These are phyloP conservation scores for Oenanthe oenanthe DNA, from an alignment of 2,113 vertebrate genomes.

Conservation along the genomic window DNA sequence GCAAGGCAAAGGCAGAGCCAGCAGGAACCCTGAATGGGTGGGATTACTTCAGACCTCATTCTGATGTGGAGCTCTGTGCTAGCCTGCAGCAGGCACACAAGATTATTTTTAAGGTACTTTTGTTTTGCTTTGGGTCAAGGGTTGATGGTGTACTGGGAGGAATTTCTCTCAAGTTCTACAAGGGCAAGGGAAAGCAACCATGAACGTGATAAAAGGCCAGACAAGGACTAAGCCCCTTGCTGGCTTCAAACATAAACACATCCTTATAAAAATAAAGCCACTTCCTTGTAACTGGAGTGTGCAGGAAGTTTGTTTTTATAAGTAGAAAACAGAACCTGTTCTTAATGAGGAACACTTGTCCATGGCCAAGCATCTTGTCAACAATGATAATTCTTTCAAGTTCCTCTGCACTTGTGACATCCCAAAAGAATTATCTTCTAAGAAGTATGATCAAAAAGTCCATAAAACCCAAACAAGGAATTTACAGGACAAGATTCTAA, in stretches of 20 bases:
- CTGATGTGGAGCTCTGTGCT: background rate
- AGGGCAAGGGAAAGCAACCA: constrained; percentile 22
- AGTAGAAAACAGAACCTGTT: constrained; percentile 52
- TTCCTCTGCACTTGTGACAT: background rate
- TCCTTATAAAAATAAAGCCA: constrained; percentile 45
- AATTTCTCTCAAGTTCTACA: constrained; percentile 10
- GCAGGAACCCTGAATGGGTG: background rate
- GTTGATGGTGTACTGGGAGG: background rate
- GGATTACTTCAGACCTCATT: background rate
- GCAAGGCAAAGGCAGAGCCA: background rate
- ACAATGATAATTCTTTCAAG: constrained; percentile 45
- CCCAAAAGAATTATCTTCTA: constrained; percentile 57
- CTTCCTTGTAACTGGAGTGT: constrained; percentile 40
- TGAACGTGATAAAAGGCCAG: constrained; percentile 22
- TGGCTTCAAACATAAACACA: background rate
- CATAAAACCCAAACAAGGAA: constrained; percentile 51
- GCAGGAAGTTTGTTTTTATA: constrained; percentile 62
- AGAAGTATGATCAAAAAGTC: constrained; percentile 59
- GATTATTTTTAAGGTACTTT: background rate
- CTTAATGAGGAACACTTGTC: constrained; percentile 69
- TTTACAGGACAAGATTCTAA: constrained; percentile 57
- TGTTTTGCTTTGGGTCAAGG: background rate
- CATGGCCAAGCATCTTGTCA: constrained; percentile 56
- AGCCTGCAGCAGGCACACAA: background rate
- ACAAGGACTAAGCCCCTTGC: background rate